Percentiles rank a stretch among this genome's conserved stretches.
Evolutionary conservation across 2,888 invertebrate genomes (phyloP).

Genomic region (Protonemura montana): DNA sequence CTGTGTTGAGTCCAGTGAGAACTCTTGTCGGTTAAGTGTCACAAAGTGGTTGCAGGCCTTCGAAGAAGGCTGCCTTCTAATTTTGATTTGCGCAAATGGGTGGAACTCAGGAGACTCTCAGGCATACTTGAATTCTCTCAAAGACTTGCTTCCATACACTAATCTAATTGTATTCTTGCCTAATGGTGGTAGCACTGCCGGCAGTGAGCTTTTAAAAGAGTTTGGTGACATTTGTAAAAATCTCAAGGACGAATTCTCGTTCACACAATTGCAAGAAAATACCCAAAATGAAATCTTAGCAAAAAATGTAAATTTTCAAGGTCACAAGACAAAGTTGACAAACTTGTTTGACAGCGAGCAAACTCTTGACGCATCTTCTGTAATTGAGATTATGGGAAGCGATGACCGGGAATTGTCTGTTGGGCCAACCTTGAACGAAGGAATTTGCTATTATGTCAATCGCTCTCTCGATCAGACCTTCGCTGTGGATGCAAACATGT

Average conservation of each 20-base stretch:
- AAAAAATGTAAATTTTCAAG: background rate
- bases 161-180: background rate
- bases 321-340: background rate
- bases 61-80: background rate
- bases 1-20: too few relatives aligned
- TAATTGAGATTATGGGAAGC: background rate
- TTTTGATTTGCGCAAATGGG: background rate
- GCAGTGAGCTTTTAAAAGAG: too few relatives aligned
- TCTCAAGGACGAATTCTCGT: too few relatives aligned
- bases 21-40: background rate
- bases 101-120: background rate
- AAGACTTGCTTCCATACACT: background rate
- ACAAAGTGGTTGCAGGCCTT: background rate
- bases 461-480: background rate
- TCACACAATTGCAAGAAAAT: too few relatives aligned
- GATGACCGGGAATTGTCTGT: background rate
- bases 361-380: background rate
- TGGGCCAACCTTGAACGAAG: background rate
- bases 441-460: background rate
- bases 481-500: background rate
- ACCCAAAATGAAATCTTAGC: background rate
- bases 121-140: background rate
- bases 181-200: too few relatives aligned
- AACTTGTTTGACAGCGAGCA: background rate
- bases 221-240: too few relatives aligned